phyloP scores from a whole-genome alignment of 2,113 vertebrate genomes.

The Ceyx margarethae region DNA sequence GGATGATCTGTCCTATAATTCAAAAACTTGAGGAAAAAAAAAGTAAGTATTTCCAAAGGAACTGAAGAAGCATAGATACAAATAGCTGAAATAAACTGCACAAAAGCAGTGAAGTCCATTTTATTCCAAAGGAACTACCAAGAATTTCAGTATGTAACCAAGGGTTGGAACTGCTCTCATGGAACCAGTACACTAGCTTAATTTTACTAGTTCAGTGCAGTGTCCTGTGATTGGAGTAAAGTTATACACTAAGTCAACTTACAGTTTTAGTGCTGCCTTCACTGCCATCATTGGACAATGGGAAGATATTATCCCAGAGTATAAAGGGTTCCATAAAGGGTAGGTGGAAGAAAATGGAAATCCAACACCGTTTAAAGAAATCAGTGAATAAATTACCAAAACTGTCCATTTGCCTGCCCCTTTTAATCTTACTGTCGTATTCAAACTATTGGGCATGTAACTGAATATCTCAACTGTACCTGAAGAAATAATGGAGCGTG shows the following conservation, averaged over 20 bases:
- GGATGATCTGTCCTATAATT: background rate
- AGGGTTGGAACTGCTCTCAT: background rate
- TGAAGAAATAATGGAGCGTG: slow-evolving; percentile 99
- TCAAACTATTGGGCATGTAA: slow-evolving; percentile 88
- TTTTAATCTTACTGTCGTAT: slow-evolving; percentile 89
- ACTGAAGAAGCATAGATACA: background rate
- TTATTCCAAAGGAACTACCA: background rate
- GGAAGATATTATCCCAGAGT: slow-evolving; percentile 54
- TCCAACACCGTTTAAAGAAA: slow-evolving; percentile 75
- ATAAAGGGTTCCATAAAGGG: slow-evolving; percentile 69
- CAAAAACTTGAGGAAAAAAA: background rate
- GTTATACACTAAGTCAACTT: slow-evolving; percentile 49
- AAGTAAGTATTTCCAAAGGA: background rate
- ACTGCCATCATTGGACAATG: slow-evolving; percentile 12
- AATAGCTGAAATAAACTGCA: background rate
- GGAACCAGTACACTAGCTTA: background rate
- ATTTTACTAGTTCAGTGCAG: background rate
- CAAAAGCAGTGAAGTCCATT: background rate
- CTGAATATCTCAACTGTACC: slow-evolving; percentile 97
- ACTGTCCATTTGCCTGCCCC: slow-evolving; percentile 84
- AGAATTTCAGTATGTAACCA: background rate
- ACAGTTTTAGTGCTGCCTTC: slow-evolving; percentile 53
- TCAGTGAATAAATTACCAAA: slow-evolving; percentile 89
- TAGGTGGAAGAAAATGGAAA: slow-evolving; percentile 74
- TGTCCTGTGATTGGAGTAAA: background rate